A percentile compares a stretch with the other conserved stretches of the same genome.
These are phyloP conservation scores for Dicranocentrus wangi DNA, from an alignment of 2,888 invertebrate species.

Conservation along the genomic window DNA sequence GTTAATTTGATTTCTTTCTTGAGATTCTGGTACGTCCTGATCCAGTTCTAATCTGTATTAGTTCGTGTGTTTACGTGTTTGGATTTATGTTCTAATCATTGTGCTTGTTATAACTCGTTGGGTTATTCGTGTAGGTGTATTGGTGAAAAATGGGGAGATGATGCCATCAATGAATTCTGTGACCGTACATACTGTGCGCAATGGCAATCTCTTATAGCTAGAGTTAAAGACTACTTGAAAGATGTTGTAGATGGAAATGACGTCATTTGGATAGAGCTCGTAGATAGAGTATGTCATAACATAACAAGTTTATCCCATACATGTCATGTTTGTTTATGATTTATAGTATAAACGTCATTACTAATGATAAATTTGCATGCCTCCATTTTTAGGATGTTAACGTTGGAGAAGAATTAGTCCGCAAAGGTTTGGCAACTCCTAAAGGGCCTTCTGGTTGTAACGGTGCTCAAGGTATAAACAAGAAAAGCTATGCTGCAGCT, in stretches of 20 bases:
- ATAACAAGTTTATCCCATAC: too few relatives aligned
- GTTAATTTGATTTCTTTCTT: constrained; percentile 3
- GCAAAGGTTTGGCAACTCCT: constrained; percentile 78
- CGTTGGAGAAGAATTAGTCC: constrained; percentile 79
- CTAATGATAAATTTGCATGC: not conserved
- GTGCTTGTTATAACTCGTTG: too few relatives aligned
- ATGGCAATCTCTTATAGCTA: constrained; percentile 87
- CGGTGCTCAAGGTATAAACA: constrained; percentile 39
- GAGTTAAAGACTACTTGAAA: constrained; percentile 81
- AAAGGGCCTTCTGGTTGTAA: constrained; percentile 58
- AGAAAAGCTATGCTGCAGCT: constrained; percentile 66
- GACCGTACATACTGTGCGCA: constrained; percentile 76
- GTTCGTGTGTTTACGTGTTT: too few relatives aligned
- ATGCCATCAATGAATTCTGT: constrained; percentile 75
- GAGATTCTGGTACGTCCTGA: not conserved
- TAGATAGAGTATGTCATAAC: constrained; percentile 79
- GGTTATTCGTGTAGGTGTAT: constrained; percentile 59
- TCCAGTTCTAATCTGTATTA: not conserved
- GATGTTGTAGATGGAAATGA: constrained; percentile 76
- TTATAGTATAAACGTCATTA: not conserved
- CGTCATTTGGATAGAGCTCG: constrained; percentile 85
- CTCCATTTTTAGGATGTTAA: constrained; percentile 77
- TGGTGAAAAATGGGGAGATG: constrained; percentile 74
- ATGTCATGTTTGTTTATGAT: not conserved
- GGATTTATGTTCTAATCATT: too few relatives aligned